phyloP scores from a whole-genome alignment of 2,797 vertebrate species.

The Aselliscus stoliczkanus region DNA sequence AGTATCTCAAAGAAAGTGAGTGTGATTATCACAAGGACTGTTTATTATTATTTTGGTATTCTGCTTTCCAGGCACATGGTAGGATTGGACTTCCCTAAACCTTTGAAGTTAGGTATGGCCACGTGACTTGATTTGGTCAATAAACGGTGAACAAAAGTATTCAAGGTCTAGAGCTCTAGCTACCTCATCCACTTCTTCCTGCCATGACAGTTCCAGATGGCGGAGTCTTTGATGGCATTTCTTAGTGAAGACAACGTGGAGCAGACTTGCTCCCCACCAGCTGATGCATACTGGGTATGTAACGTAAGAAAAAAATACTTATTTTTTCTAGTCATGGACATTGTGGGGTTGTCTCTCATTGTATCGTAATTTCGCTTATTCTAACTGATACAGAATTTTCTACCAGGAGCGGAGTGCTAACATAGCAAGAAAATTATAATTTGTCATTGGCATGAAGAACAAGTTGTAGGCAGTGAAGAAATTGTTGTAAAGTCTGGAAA shows the following conservation, averaged over 20 bases:
- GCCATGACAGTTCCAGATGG: neutral
- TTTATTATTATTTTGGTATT: no score
- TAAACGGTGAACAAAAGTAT: neutral
- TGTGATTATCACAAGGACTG: neutral
- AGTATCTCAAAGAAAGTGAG: neutral
- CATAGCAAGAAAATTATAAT: neutral
- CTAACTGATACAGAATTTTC: neutral
- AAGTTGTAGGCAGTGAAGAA: neutral
- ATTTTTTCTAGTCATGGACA: neutral
- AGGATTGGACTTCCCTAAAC: neutral
- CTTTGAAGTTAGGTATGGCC: neutral
- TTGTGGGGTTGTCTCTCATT: neutral
- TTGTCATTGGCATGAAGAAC: neutral
- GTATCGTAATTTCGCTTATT: neutral
- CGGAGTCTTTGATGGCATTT: neutral
- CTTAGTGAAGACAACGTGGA: neutral
- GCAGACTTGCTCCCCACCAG: neutral
- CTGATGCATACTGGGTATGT: neutral
- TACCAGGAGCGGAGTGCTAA: neutral
- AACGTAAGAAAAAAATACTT: neutral
- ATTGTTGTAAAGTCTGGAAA: neutral
- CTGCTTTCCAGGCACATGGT: neutral
- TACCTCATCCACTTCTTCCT: neutral
- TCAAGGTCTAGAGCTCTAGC: neutral
- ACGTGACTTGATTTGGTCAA: neutral